Conservation (phyloP, 2,797 vertebrate genomes). For the Novumbra hubbsi region DNA sequence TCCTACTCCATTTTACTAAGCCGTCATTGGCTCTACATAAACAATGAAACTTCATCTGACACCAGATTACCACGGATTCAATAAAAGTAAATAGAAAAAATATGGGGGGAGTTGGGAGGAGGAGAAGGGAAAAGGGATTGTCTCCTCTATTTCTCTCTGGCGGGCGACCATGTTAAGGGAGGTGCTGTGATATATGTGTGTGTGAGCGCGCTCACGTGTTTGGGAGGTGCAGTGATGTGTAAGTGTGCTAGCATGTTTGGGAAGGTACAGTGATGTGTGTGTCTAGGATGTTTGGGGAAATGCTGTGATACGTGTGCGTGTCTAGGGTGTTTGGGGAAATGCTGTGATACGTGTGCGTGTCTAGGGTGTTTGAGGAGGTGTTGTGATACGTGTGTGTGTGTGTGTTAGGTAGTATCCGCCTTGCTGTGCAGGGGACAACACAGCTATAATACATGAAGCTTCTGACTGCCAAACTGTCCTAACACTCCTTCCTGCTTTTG, state of each 20-base stretch:
- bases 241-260: constrained; percentile 29
- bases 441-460: constrained; percentile 56
- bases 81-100: constrained; percentile 45
- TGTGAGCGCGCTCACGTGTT: constrained; percentile 48
- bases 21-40: constrained; percentile 80
- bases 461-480: constrained; percentile 80
- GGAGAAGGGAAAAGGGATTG: constrained; percentile 40
- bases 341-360: too few relatives aligned
- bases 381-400: too few relatives aligned
- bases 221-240: constrained; percentile 63
- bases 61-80: constrained; percentile 76
- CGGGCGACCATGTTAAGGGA: constrained; percentile 74
- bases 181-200: constrained; percentile 74
- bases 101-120: constrained; percentile 19
- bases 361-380: constrained; percentile 65
- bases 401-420: too few relatives aligned
- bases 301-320: too few relatives aligned
- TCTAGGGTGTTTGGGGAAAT: too few relatives aligned
- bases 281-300: too few relatives aligned
- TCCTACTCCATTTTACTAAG: constrained; percentile 75
- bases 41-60: constrained; percentile 87
- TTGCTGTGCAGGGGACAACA: neutral
- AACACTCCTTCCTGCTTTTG: constrained; percentile 70
- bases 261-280: too few relatives aligned
- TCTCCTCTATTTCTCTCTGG: constrained; percentile 59